Evolutionary conservation across 2,797 vertebrate genomes (phyloP), one percentile per base, ranked within the genome.

Genomic region (Hipposideros larvatus): DNA sequence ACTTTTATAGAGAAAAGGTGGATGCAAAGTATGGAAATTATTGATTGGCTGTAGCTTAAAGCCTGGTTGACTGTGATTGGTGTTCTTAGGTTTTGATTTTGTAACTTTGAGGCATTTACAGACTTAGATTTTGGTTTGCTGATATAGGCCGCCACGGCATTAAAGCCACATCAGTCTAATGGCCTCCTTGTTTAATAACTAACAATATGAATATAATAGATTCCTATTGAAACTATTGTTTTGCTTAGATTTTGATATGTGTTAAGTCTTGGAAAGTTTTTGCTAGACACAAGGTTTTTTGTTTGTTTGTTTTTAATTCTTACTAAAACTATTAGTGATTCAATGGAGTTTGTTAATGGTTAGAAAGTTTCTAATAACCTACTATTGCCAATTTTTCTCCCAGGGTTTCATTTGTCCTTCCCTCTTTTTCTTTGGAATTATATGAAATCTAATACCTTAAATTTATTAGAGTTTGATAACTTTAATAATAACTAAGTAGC

Each of bases 271-370:
- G 10, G 26, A 61, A 57, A 61, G 53, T 53, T 91, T 83, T 87
- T 85, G 41, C 68, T 84, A 41, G 21, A n/a, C 13, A 19, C 10
- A 46, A 41, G 21, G 31, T 10, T 2, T 31, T 74, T 87, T 48
- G 11, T 48, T 11, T 48, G 11, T 10, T 88, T 34, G 14, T 16
- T 71, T 91, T 75, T 13, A 24, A 41, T 74, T 79, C 43, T 84
- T n/a, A 63, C 24, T 90, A 90, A 5, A 96, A 51, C 14, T 70
- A 73, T 65, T 85, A 90, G 18, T 91, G 22, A 34, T 51, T 74
- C 55, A 71, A 2, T 66, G 46, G 28, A 53, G 2, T 31, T n/a
- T 80, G 24, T 63, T 59, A 63, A 70, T 70, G 37, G 34, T 55
- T 74, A 89, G 15, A 82, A 90, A 74, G 59, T 59, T 53, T 43